Evolutionary conservation across 2,113 vertebrate species (phyloP).

Genomic region (Trochalopteron elliotii): DNA sequence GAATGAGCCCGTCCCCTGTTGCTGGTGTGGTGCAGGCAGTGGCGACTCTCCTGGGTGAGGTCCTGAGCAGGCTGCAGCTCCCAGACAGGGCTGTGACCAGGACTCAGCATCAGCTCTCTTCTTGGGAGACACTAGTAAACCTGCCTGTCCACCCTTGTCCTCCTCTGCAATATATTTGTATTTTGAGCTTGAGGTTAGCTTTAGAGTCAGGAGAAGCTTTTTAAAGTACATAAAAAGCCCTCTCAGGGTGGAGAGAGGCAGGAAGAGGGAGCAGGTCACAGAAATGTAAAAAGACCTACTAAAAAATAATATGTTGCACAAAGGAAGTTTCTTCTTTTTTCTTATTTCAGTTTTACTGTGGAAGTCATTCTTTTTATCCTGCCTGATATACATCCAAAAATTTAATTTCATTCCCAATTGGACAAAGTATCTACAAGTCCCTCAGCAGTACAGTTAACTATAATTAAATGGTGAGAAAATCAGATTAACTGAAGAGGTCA

Average conservation of each 20-base stretch:
- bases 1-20: background rate
- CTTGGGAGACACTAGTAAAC: background rate
- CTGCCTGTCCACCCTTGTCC: background rate
- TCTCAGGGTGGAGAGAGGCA: background rate
- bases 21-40: background rate
- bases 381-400: background rate
- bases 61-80: background rate
- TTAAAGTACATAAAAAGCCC: background rate
- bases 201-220: background rate
- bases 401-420: background rate
- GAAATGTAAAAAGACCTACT: background rate
- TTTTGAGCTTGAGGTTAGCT: background rate
- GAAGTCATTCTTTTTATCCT: background rate
- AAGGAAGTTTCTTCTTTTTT: background rate
- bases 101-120: background rate
- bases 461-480: slow-evolving; percentile 18
- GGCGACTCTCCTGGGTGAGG: background rate
- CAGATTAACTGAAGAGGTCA: background rate
- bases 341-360: background rate
- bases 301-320: rapidly evolving
- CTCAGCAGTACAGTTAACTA: background rate
- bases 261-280: background rate
- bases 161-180: background rate
- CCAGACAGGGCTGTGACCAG: background rate
- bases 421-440: background rate